Base-by-base conservation (phyloP, 2,888 invertebrate species). In the Strigamia crassipes region DNA sequence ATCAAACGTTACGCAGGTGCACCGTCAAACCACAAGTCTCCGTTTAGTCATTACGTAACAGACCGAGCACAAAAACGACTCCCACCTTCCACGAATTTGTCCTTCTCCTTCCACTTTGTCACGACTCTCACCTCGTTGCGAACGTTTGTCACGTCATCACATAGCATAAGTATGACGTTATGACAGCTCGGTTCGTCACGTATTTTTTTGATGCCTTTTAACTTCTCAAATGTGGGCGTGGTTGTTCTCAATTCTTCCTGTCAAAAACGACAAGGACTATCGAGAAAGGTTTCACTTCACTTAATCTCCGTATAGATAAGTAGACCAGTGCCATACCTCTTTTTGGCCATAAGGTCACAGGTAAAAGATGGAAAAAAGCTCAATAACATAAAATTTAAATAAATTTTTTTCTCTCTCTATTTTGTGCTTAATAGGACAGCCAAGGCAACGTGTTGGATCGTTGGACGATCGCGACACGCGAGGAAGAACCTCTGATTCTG, bases 401-500 rank as follows among this genome's bases (percentile, higher is more conserved):
- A 27, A 3, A 13, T 78, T 89, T 88, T 91, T 66, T 21, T 66
- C 0, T 82, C 79, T 34, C n/a, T n/a, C n/a, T n/a, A n/a, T 90
- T 5, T 90, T 85, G 86, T 34, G n/a, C 13, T n/a, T 51, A 51
- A 18, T 86, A 95, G 95, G 94, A 95, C 90, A 91, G 93, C 86
- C 92, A 93, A 89, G 93, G 94, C 86, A 92, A 92, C 88, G 91
- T 93, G 87, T 91, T 95, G 89, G 95, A 95, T 90, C 92, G 93
- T 91, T 96, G 96, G 96, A 93, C 92, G 86, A 93, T 95, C 87
- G 93, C 94, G 87, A 94, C 93, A 86, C 91, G 92, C 86, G 94
- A 96, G 88, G 96, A 96, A 89, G 96, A 96, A 90, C 94, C 94
- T 87, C 91, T 96, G 89, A 95, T 96, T 85, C 91, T 96, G 85